Evolutionary conservation across 2,113 vertebrate species (phyloP), one percentile per base, ranked within the genome.

Genomic region (Dipodomys ordii): DNA sequence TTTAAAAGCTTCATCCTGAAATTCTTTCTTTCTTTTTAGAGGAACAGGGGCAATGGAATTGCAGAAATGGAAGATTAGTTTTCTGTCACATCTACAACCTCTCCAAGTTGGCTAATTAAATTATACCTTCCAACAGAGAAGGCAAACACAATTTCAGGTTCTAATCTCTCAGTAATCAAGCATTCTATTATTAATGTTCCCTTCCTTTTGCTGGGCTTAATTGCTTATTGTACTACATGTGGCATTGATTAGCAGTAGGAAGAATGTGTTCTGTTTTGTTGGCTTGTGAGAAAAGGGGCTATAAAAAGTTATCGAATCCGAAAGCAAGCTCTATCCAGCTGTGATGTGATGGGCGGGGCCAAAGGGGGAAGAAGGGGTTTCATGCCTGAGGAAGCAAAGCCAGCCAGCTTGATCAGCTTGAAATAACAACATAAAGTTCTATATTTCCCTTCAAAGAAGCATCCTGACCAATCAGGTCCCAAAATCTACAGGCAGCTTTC

Each of bases 51-150:
- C n/a, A 81, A 39, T 93, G 28, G 77, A 84, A 96, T 71, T 65
- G 10, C 46, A 90, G 77, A 78, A 68, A 46, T 67, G 27, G 49
- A 90, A 92, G 76, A 90, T 95, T 90, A 71, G 76, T 91, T 91
- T 95, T 94, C 68, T 96, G 73, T 90, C 95, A 96, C 84, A 87
- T 89, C 80, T 71, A 65, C 92, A 93, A 81, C 85, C 82, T 82
- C 94, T 87, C 90, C 85, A 94, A 87, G 73, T 77, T 89, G 60
- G 87, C 82, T 96, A 96, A 97, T 97, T 96, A 94, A 97, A 96
- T 96, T 96, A 97, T 65, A 94, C 92, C 93, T 95, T 97, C 95
- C 88, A 93, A 94, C 90, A 93, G 96, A 94, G 95, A 94, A 78
- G 16, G 69, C 64, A 95, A 97, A 97, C 90, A 96, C 93, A 93